Base-by-base conservation (phyloP, 1,140 invertebrate species). In the Dinothrombium tinctorium region DNA sequence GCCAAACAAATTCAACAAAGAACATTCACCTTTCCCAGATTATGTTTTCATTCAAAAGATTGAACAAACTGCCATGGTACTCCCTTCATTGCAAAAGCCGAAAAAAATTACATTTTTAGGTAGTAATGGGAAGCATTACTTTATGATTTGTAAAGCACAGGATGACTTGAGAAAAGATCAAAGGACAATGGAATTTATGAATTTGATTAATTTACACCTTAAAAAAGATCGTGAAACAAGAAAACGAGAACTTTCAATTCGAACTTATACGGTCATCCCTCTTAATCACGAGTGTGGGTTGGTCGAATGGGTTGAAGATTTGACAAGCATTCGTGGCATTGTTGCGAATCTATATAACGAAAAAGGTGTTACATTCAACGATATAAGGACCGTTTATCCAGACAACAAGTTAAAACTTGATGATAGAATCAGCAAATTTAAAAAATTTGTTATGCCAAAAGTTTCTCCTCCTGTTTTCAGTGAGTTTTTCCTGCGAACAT, bases 161-260 rank as follows among this genome's bases (percentile, higher is more conserved):
- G 92, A 99, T 61, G 92, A 98, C 64, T 63, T 98, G 28, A 65
- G 92, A 11, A 89, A 83, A 59, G 92, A 98, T 58, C 83, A 76
- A 43, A 69, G 92, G 14, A 62, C 95, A 29, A 94, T 98, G 84
- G 90, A 98, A 60, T 90, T 99, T 53, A 86, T 84, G 56, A 71
- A 70, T 20, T 72, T 98, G 31, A 75, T 98, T 1, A 96, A 98
- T 56, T 73, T 76, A 45, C 80, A 83, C 54, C 59, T 96, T 14
- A 69, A 76, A 50, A 73, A 78, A 47, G 76, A 89, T 53, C 65
- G 76, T 0, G 77, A 89, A 52, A 74, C 84, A 0, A 61, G 84
- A 23, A 71, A 76, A 46, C 64, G 83, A 25, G 64, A 79, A 31
- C 64, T 98, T 0, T 73, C 76, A 45, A 89, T 96, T 36, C 60